These are phyloP conservation scores for Atta texana DNA, from an alignment of 1,140 invertebrate species.

Conservation along the genomic window DNA sequence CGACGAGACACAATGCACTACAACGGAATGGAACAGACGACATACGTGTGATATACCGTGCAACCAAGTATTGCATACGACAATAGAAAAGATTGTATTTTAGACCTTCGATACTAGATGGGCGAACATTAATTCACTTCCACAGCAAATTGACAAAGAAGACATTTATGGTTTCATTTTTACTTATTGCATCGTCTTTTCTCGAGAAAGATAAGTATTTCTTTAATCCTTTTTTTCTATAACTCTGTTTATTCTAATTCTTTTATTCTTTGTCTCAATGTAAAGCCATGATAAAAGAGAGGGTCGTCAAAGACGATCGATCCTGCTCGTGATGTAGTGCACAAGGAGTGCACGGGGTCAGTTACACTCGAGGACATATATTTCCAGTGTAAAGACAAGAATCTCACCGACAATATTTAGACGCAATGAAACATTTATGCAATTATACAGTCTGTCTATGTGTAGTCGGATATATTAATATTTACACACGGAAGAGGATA, in stretches of 20 bases:
- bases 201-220: background rate
- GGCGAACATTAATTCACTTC: background rate
- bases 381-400: conserved; percentile 57
- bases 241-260: background rate
- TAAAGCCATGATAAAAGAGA: background rate
- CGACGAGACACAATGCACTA: conserved; percentile 36
- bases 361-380: conserved; percentile 41
- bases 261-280: conserved; percentile 17
- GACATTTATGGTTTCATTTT: background rate
- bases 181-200: background rate
- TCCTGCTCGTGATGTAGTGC: background rate
- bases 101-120: background rate
- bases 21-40: conserved; percentile 12
- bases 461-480: conserved; percentile 34
- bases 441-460: conserved; percentile 13
- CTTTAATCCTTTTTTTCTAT: background rate
- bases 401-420: conserved; percentile 50
- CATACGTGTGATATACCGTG: conserved; percentile 13
- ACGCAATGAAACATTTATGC: conserved; percentile 49
- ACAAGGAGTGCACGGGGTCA: conserved; percentile 57
- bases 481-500: conserved; percentile 50
- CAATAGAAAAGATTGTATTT: conserved; percentile 28
- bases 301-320: conserved; percentile 44
- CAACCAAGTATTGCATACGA: conserved; percentile 5
- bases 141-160: background rate